Conservation (phyloP, 2,888 invertebrate genomes). For the Hemithea aestivaria region DNA sequence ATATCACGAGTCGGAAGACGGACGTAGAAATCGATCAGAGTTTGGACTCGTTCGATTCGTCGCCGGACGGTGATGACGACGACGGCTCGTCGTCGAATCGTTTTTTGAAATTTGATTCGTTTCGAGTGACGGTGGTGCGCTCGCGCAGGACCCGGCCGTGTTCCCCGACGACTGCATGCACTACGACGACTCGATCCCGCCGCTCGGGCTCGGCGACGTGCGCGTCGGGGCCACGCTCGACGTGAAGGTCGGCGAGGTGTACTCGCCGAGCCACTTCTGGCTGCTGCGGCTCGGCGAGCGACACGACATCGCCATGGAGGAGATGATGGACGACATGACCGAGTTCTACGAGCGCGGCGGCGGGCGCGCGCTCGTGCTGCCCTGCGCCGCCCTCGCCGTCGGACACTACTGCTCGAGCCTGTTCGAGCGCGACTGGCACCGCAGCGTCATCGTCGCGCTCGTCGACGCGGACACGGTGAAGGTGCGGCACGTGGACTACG, state of each 20-base stretch:
- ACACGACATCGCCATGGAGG: slow-evolving; percentile 55
- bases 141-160: slow-evolving; percentile 59
- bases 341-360: slow-evolving; percentile 47
- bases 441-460: slow-evolving; percentile 65
- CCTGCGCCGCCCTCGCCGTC: slow-evolving; percentile 53
- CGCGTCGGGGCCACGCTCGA: slow-evolving; percentile 50
- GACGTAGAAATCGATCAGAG: no score
- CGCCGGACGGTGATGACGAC: no score
- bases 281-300: slow-evolving; percentile 56
- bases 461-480: slow-evolving; percentile 64
- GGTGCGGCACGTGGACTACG: slow-evolving; percentile 80
- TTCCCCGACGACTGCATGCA: slow-evolving; percentile 67
- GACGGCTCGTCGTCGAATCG: no score
- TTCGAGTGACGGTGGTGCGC: no score
- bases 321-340: slow-evolving; percentile 74
- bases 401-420: slow-evolving; percentile 71
- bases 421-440: slow-evolving; percentile 73
- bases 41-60: no score
- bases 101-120: no score
- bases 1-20: no score
- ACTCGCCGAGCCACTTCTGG: slow-evolving; percentile 80
- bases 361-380: slow-evolving; percentile 45
- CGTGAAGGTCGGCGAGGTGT: slow-evolving; percentile 72
- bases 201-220: slow-evolving; percentile 31
- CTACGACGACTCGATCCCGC: slow-evolving; percentile 53